Percentiles rank a stretch among this genome's conserved stretches.
phyloP scores from a whole-genome alignment of 2,888 invertebrate genomes.

The Philonicus albiceps region DNA sequence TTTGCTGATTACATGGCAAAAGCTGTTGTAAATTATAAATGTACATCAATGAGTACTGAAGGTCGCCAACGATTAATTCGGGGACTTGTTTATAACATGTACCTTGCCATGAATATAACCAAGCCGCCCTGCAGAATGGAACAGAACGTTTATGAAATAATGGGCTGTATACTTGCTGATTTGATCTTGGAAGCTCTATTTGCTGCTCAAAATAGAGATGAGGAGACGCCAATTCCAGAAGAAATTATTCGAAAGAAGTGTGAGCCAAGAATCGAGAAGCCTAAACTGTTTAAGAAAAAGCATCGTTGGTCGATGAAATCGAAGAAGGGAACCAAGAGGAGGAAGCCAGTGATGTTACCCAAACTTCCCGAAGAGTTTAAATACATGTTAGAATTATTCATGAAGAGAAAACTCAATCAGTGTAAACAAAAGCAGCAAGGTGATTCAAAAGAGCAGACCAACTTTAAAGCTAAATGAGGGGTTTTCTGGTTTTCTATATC shows the following conservation, averaged over 20 bases:
- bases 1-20: conserved; percentile 6
- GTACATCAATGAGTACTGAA: not conserved
- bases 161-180: conserved; percentile 18
- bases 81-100: conserved; percentile 22
- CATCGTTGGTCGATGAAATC: not conserved
- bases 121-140: not conserved
- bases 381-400: not conserved
- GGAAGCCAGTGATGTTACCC: not conserved
- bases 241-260: not conserved
- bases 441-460: not conserved
- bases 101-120: not conserved
- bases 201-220: not conserved
- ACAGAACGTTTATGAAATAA: not conserved
- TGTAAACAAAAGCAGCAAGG: not conserved
- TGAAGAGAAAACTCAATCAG: not conserved
- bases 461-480: not conserved
- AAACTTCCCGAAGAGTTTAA: not conserved
- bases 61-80: not conserved
- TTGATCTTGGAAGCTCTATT: conserved; percentile 13
- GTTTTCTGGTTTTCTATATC: no score
- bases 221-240: not conserved
- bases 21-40: not conserved
- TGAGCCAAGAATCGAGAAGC: not conserved
- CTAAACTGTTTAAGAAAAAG: not conserved
- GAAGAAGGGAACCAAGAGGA: not conserved